Evolutionary conservation across 2,113 vertebrate species (phyloP).

Genomic region (Collichthys lucidus): DNA sequence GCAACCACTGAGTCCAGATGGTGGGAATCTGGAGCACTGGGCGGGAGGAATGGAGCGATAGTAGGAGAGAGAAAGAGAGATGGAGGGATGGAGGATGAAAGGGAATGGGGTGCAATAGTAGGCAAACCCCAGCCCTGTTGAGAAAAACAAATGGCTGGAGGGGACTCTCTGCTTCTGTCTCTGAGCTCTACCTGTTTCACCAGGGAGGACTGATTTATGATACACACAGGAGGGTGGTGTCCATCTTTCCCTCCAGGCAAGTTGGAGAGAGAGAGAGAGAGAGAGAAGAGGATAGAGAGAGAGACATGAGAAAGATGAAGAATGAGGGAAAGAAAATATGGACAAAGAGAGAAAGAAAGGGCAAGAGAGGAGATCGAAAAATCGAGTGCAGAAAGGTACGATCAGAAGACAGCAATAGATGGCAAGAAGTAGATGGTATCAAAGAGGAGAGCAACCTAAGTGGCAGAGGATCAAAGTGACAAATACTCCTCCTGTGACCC

Average conservation of each 20-base stretch:
- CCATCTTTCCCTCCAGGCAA: constrained; percentile 19
- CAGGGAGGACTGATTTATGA: constrained; percentile 62
- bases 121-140: constrained; percentile 51
- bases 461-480: constrained; percentile 77
- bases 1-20: constrained; percentile 81
- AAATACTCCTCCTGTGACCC: constrained; percentile 71
- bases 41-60: constrained; percentile 52
- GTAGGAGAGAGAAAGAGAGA: constrained; percentile 18
- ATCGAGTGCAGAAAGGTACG: constrained; percentile 26
- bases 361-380: constrained; percentile 9
- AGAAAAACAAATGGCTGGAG: constrained; percentile 73
- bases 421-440: constrained; percentile 40
- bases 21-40: constrained; percentile 79
- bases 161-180: constrained; percentile 54
- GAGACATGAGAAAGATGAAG: constrained; percentile 5
- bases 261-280: not conserved
- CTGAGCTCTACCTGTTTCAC: constrained; percentile 46
- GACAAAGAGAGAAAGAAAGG: constrained; percentile 1
- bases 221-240: not conserved
- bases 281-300: not conserved
- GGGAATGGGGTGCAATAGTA: constrained; percentile 59
- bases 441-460: constrained; percentile 54
- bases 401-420: constrained; percentile 25
- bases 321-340: constrained; percentile 20
- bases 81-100: constrained; percentile 64